A percentile compares a stretch with the other conserved stretches of the same genome.
These are phyloP conservation scores for Microctenopoma steveboyesi DNA, from an alignment of 2,797 vertebrate species.

Conservation along the genomic window DNA sequence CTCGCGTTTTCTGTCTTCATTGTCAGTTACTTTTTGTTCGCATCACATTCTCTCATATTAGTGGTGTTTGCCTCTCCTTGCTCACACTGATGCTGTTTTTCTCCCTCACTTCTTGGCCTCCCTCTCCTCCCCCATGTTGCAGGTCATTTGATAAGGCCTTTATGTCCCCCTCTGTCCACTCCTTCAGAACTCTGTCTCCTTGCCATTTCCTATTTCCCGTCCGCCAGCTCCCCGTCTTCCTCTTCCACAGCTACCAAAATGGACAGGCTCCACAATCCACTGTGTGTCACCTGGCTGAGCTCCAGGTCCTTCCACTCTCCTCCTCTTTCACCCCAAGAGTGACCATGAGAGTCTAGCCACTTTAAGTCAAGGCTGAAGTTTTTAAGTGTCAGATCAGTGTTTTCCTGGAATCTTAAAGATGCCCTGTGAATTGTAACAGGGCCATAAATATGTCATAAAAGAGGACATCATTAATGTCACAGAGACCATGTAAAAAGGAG, in stretches of 20 bases:
- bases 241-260: constrained; percentile 65
- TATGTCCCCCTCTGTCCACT: constrained; percentile 19
- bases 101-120: neutral
- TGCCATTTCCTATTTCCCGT: constrained; percentile 73
- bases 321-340: neutral
- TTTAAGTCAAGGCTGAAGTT: neutral
- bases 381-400: no score
- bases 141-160: constrained; percentile 22
- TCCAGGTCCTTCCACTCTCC: constrained; percentile 39
- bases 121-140: constrained; percentile 5
- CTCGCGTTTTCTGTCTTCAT: neutral
- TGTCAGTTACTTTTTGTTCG: constrained; percentile 7
- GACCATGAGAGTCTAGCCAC: neutral
- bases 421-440: no score
- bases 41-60: constrained; percentile 35
- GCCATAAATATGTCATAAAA: no score
- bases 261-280: constrained; percentile 31
- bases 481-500: no score
- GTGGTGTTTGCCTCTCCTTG: constrained; percentile 9
- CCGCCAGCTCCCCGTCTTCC: constrained; percentile 67
- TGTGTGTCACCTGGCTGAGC: constrained; percentile 58
- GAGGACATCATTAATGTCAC: no score
- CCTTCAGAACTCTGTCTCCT: constrained; percentile 73
- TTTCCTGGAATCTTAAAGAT: no score
- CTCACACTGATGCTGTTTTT: constrained; percentile 37